Percentiles rank a stretch among this genome's conserved stretches.
Evolutionary conservation across 1,140 invertebrate species (phyloP).

Genomic region (Caerostris darwini): DNA sequence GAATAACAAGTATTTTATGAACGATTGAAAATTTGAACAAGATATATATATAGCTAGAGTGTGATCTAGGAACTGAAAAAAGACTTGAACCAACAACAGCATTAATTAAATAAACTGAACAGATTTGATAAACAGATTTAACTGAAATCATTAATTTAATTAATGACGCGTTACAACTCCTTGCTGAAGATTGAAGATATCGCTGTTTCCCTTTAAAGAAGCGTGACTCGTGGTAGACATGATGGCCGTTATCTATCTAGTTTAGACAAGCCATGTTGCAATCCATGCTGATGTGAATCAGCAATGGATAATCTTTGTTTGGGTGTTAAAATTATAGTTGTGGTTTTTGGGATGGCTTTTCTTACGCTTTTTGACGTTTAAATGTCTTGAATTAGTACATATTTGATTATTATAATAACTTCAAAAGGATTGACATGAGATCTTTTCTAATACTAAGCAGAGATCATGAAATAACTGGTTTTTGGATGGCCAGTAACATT

Average conservation of each 20-base stretch:
- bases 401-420: no score
- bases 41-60: no score
- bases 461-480: no score
- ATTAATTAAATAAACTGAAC: constrained; percentile 10
- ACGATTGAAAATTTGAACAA: no score
- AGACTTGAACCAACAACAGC: neutral
- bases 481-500: no score
- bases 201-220: neutral
- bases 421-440: no score
- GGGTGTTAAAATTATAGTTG: no score
- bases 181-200: neutral
- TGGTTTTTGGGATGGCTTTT: no score
- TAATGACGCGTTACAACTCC: neutral
- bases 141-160: constrained; percentile 32
- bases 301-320: neutral
- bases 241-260: neutral
- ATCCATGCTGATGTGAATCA: neutral
- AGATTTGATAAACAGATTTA: neutral
- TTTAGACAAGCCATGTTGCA: neutral
- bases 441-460: no score
- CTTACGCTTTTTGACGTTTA: no score
- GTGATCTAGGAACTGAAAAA: neutral
- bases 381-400: no score
- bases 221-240: neutral
- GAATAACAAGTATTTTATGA: no score